Evolutionary conservation across 2,888 invertebrate genomes (phyloP), one percentile per base, ranked within the genome.

Genomic region (Synergus japonicus): DNA sequence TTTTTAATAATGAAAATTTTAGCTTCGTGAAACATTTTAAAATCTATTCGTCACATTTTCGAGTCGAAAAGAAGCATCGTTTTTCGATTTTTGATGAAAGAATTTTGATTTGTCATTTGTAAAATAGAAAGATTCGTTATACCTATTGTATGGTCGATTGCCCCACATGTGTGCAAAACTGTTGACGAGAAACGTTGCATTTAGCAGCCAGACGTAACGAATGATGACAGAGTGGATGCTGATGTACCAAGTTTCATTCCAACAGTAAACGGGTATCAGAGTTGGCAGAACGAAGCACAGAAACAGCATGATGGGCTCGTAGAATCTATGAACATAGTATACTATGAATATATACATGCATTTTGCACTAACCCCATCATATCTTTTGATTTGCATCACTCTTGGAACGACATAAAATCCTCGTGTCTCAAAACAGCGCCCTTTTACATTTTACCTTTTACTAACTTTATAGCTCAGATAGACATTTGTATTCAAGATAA

Each of bases 101-200:
- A 49, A n/a, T 15, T 67, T 67, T 44, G 12, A 18, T 29, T 12
- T 18, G 12, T 1, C 10, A 29, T 69, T 15, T 13, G 12, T 22
- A 15, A 37, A 54, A 73, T n/a, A 67, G 7, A 67, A 44, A 44
- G 18, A 54, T 54, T 73, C 73, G 54, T 73, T 73, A 79, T 89
- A 91, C 92, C 87, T 89, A 88, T 95, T 92, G 84, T 93, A 93
- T 65, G 93, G 93, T 69, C 90, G 90, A 82, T 90, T 91, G 66
- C 93, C 93, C 90, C 90, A 92, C 89, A 92, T 92, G 90, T 95
- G 95, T 66, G 95, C 95, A 43, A 94, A 93, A 84, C 94, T 94
- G 91, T 95, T 95, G 81, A 95, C 94, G 77, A 93, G 90, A 94
- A 95, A 95, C 13, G 95, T 95, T 82, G 93, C 93, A 89, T 95